phyloP scores from a whole-genome alignment of 2,113 vertebrate species.

The Apodemus sylvaticus region DNA sequence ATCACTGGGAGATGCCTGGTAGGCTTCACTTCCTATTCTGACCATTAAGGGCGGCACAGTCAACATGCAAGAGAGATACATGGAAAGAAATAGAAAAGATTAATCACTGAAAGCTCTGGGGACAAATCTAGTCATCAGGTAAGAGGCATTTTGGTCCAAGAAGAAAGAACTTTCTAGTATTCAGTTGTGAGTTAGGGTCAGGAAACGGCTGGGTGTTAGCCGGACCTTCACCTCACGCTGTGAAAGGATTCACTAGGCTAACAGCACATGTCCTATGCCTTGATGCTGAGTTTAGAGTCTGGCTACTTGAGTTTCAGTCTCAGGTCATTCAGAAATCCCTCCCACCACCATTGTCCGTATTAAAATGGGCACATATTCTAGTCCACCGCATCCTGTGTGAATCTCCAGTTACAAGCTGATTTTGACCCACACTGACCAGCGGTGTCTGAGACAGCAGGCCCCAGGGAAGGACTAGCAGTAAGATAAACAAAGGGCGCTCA shows the following conservation, averaged over 20 bases:
- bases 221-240: constrained; percentile 53
- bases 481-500: not conserved
- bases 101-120: not conserved
- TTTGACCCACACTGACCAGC: not conserved
- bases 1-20: not conserved
- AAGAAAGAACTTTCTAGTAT: not conserved
- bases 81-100: not conserved
- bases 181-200: not conserved
- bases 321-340: not conserved
- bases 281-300: not conserved
- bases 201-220: not conserved
- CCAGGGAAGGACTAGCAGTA: not conserved
- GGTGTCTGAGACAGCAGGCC: not conserved
- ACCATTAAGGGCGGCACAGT: not conserved
- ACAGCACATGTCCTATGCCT: constrained; percentile 56
- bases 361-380: not conserved
- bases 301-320: not conserved
- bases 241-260: constrained; percentile 70
- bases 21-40: not conserved
- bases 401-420: not conserved
- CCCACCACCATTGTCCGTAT: not conserved
- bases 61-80: not conserved
- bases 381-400: not conserved
- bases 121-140: not conserved
- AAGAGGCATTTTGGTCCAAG: not conserved